Evolutionary conservation across 2,888 invertebrate genomes (phyloP).

Genomic region (Lasiommata megera): DNA sequence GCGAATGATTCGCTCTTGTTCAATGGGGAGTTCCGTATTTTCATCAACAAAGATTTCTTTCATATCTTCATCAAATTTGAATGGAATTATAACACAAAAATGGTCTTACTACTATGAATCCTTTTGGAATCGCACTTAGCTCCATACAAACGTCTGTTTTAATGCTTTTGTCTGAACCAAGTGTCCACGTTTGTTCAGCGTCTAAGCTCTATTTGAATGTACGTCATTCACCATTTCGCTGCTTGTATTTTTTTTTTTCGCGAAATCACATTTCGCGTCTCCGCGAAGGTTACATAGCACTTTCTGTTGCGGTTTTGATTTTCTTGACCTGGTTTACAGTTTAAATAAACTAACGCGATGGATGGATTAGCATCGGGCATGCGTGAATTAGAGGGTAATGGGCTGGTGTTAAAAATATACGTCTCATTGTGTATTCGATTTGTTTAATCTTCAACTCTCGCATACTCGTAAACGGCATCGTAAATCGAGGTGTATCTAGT

Average conservation of each 20-base stretch:
- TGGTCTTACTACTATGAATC: no score
- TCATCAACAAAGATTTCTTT: no score
- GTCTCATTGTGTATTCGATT: constrained; percentile 18
- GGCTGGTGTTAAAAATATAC: constrained; percentile 25
- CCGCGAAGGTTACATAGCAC: constrained; percentile 53
- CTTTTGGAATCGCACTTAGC: no score
- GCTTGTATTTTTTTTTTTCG: constrained; percentile 26
- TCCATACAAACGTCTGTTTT: no score
- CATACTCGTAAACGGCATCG: not conserved
- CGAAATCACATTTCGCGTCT: constrained; percentile 33
- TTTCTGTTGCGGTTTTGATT: constrained; percentile 64
- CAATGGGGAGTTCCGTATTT: no score
- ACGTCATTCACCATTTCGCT: constrained; percentile 22
- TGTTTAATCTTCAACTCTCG: constrained; percentile 9
- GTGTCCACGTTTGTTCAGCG: constrained; percentile 6
- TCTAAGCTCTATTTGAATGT: constrained; percentile 29
- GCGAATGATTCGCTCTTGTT: no score
- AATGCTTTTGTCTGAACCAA: not conserved
- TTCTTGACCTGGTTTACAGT: constrained; percentile 72
- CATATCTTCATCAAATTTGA: no score
- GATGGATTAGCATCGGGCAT: constrained; percentile 59
- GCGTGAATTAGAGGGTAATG: constrained; percentile 44
- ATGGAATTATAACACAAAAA: no score
- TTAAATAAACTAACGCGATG: constrained; percentile 64
- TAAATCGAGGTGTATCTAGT: constrained; percentile 2